Base-by-base conservation (phyloP, 2,113 vertebrate species). In the Callospermophilus lateralis region DNA sequence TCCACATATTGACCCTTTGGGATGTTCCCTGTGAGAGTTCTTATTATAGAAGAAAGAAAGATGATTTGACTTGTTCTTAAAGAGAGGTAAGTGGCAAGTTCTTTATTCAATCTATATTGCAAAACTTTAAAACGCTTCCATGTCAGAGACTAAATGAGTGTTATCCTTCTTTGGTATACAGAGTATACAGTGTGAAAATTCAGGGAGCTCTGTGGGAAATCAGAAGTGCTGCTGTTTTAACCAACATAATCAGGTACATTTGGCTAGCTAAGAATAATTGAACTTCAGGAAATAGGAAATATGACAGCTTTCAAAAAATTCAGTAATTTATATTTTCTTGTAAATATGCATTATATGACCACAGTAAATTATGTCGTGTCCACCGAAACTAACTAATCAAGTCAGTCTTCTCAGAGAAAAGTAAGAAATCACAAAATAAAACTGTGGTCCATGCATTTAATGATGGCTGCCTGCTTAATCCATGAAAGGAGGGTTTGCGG, bases 221-320 rank as follows among this genome's bases (percentile, higher is more conserved):
- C 30, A 51, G 76, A 80, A 93, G 48, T 39, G 16, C 32, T n/a
- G 5, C 26, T 65, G 28, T 48, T 84, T 76, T 84, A 55, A 67
- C 67, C 22, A 89, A 37, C 79, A 61, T 53, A 80, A 73, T 84
- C 19, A 61, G 65, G 76, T 92, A 55, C 55, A 92, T 87, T 70
- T 72, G 30, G 37, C 42, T 84, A n/a, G 22, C 77, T 61, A 72
- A 76, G 45, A 76, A 78, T 90, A 88, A 96, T 12, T 55, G 15
- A 93, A 90, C 96, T 96, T 89, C 85, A 96, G 42, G 42, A 94
- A 97, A 93, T 77, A 32, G 74, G 77, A 94, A 92, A 84, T 65
- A 84, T 22, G 58, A 70, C 37, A 84, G 53, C 77, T 70, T 90
- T 85, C 26, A 88, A 73, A 45, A 93, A 77, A 95, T 81, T 84